Percentiles rank a stretch among this genome's conserved stretches.
Conservation (phyloP, 2,113 vertebrate genomes). For the Callipepla californica region DNA sequence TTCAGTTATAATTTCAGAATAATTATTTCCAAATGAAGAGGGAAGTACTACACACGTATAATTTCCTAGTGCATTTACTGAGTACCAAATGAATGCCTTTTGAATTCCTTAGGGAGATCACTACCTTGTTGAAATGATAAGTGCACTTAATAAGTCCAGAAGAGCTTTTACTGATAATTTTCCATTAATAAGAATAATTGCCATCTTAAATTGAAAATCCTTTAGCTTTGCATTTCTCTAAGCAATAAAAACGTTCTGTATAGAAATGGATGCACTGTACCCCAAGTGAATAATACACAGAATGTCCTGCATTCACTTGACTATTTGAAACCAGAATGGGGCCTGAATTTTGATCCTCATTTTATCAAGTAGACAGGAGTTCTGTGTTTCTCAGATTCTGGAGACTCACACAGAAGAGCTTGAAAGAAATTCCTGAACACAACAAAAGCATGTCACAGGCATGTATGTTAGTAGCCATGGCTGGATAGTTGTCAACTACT, state of each 20-base stretch:
- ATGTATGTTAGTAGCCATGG: fast-evolving
- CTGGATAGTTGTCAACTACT: not conserved
- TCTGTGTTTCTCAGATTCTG: not conserved
- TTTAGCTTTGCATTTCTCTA: not conserved
- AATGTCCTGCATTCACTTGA: fast-evolving
- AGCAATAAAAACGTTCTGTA: conserved; percentile 16
- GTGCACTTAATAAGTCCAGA: conserved; percentile 45
- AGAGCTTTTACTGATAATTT: conserved; percentile 65
- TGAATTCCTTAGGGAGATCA: conserved; percentile 19
- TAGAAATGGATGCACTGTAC: not conserved
- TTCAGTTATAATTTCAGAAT: conserved; percentile 27
- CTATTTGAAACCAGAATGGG: not conserved
- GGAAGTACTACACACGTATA: not conserved
- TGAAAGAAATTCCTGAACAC: not conserved
- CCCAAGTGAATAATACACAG: not conserved
- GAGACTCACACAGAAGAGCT: not conserved
- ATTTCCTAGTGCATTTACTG: conserved; percentile 46
- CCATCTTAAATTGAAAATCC: conserved; percentile 31
- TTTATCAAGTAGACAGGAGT: not conserved
- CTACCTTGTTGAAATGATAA: conserved; percentile 37
- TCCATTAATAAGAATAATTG: conserved; percentile 61
- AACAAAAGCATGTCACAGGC: fast-evolving
- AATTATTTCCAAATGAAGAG: conserved; percentile 14
- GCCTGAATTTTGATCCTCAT: not conserved
- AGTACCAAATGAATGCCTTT: conserved; percentile 28